Base-by-base conservation (phyloP, 2,888 invertebrate species). In the Brachyptera risi region DNA sequence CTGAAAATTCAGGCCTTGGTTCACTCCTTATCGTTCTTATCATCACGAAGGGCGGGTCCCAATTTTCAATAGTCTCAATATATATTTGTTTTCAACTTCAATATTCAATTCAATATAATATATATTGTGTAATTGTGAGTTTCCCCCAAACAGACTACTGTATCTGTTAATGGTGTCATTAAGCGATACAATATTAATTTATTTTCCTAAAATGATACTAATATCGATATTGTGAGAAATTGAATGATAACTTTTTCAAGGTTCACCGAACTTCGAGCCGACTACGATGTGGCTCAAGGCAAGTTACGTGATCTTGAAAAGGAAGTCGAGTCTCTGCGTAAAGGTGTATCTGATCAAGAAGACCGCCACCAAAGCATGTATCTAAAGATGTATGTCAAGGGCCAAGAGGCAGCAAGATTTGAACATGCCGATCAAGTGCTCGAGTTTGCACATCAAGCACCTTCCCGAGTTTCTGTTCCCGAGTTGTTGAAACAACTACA, bases 401-500 rank as follows among this genome's bases (percentile, higher is more conserved):
- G 89, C 27, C 85, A 88, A 70, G 87, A 89, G 72, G 87, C 89
- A n/a, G 89, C 88, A 56, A 83, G 83, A 70, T 80, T 86, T 73
- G 85, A 87, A 71, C 79, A 80, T 64, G 80, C 83, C 68, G 85
- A 86, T 71, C 84, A 86, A 82, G 72, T 73, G 17, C 68, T 75
- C 69, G 76, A 76, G 64, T 68, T 76, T 77, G 85, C 83, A 71
- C 80, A 82, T 68, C 80, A 82, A 68, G 81, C 83, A 69, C 81
- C 84, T 61, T 83, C 79, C 70, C 81, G 88, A 72, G 85, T 89
- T 68, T 88, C 90, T 51, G 88, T 90, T 67, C 87, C 90, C 69
- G 90, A 92, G 74, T 79, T 92, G 69, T 79, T 92, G 70, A 86
- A 88, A 73, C 90, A 92, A 75, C 78, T 92, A 71, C 88, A 90